Conservation (phyloP, 2,797 vertebrate genomes). For the Protosalanx chinensis region DNA sequence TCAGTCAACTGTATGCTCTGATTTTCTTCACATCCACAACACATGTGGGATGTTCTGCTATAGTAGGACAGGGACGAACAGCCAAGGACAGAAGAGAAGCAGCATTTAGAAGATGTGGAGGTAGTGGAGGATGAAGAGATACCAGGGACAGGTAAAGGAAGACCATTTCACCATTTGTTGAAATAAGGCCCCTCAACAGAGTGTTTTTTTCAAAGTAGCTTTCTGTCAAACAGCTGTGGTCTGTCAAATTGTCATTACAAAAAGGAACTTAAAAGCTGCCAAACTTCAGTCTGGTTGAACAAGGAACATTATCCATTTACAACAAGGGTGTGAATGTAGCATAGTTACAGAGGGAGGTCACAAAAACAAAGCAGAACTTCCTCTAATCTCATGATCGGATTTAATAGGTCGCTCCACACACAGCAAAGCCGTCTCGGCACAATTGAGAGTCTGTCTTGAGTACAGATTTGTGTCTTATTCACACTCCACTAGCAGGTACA, state of each 20-base stretch:
- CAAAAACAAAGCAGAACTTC: slow-evolving; percentile 10
- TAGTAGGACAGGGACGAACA: not conserved
- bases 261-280: not conserved
- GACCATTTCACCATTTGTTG: slow-evolving; percentile 15
- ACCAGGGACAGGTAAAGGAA: slow-evolving; percentile 48
- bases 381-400: slow-evolving; percentile 13
- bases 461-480: slow-evolving; percentile 3
- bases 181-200: no score
- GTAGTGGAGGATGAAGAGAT: slow-evolving; percentile 54
- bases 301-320: not conserved
- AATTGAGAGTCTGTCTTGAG: not conserved
- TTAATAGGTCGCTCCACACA: slow-evolving; percentile 6
- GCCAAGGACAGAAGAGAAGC: slow-evolving; percentile 41
- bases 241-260: not conserved
- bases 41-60: slow-evolving; percentile 38
- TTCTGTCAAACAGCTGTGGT: no score
- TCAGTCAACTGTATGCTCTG: not conserved
- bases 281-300: not conserved
- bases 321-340: not conserved
- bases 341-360: not conserved
- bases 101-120: slow-evolving; percentile 54
- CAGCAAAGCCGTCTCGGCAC: not conserved
- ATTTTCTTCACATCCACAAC: slow-evolving; percentile 27
- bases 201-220: no score
- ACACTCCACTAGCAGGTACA: not conserved